Evolutionary conservation across 23 tunicate species (phyloP).

Genomic region (Oikopleura vanhoeffeni): DNA sequence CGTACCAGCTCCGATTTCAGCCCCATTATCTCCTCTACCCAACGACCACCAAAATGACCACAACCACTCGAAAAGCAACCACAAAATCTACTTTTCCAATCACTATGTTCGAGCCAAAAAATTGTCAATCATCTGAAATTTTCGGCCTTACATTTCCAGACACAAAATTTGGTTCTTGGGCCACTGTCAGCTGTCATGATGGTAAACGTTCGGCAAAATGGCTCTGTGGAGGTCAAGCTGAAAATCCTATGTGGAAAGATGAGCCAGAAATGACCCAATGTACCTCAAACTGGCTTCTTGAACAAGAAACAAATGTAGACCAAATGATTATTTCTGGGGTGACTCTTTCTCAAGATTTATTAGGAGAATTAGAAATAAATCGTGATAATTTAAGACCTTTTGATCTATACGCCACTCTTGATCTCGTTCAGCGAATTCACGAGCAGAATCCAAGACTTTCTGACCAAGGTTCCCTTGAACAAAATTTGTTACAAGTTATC

Average conservation of each 20-base stretch:
- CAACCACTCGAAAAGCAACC: conserved; percentile 24
- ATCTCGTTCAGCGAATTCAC: background rate
- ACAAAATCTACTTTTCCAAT: background rate
- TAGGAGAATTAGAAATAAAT: background rate
- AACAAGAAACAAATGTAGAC: background rate
- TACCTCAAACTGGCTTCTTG: conserved; percentile 24
- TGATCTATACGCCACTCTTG: background rate
- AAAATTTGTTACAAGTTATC: background rate
- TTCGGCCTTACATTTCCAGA: background rate
- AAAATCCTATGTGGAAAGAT: conserved; percentile 43
- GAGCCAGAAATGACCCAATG: conserved; percentile 60
- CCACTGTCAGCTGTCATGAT: background rate
- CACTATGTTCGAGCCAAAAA: background rate
- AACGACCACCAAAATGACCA: conserved; percentile 21
- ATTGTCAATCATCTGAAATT: background rate
- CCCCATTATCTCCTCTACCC: conserved; percentile 15
- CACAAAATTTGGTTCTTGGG: background rate
- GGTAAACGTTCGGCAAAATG: conserved; percentile 26
- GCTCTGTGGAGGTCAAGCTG: conserved; percentile 40
- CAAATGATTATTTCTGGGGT: background rate
- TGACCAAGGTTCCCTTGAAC: background rate
- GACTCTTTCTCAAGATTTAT: background rate
- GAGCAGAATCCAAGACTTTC: background rate
- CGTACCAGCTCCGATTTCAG: conserved; percentile 35
- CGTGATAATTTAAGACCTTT: background rate